Base-by-base conservation (phyloP, 2,797 vertebrate genomes). In the Tragelaphus oryx region DNA sequence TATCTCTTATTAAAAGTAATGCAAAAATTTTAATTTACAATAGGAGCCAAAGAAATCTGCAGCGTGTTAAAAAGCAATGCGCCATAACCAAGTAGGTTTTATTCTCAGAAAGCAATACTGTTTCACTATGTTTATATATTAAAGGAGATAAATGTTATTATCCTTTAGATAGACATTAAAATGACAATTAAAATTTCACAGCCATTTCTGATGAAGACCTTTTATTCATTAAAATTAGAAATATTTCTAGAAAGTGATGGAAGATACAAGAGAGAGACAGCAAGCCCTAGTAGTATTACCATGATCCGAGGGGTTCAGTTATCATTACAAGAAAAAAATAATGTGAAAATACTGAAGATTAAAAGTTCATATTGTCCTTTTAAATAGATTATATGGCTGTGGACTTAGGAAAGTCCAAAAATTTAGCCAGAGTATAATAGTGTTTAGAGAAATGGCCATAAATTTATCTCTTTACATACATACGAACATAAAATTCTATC, bases 11-110 rank as follows among this genome's bases (percentile, higher is more conserved):
- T 16, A 86, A 88, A 94, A 86, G 37, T 4, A 87, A 71, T 18
- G 33, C 18, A 88, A 90, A 95, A 71, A 4, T 33, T 85, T 33
- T 57, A 55, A 88, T 89, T 46, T n/a, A 74, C 55, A 82, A 48
- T 80, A 55, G 8, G 26, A 52, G 60, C 24, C 60, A 55, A 89
- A 57, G 22, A 30, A 87, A 41, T 48, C 8, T 41, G 5, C 7
- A 18, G 8, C 33, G 5, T 28, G n/a, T 81, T 92, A 52, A 26
- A 13, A 62, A 86, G 16, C 30, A 59, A 37, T 14, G 20, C 7
- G 9, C 6, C 57, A 28, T 8, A 82, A 50, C 16, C 48, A 52
- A 65, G 7, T 37, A 57, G 60, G 24, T 4, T 81, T 95, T 48
- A 22, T 17, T 41, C 76, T 71, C 41, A 26, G 14, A 46, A 84